These are phyloP conservation scores for Limosa lapponica DNA, from an alignment of 2,797 vertebrate genomes.

Conservation along the genomic window DNA sequence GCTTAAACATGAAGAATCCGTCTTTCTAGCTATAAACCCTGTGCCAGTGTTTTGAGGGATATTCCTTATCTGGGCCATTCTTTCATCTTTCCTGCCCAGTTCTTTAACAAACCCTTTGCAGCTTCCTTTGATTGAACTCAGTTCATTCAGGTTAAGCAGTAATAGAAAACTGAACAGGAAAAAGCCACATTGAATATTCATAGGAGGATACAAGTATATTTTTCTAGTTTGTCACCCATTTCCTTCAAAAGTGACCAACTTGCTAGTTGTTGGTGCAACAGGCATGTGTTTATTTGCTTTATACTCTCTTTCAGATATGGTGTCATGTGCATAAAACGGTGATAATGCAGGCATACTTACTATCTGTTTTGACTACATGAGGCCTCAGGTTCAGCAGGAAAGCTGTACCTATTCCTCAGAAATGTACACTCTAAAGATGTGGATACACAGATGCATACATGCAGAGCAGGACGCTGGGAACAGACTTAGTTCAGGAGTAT, in stretches of 20 bases:
- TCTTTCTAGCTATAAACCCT: neutral
- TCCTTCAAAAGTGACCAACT: neutral
- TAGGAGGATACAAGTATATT: neutral
- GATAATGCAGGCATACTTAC: neutral
- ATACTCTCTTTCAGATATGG: neutral
- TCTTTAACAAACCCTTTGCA: conserved; percentile 22
- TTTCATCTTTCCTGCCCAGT: conserved; percentile 34
- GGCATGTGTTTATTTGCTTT: neutral
- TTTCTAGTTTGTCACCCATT: conserved; percentile 11
- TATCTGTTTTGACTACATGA: neutral
- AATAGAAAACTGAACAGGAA: conserved; percentile 34
- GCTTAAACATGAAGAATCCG: neutral
- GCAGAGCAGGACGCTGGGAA: neutral
- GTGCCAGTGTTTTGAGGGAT: neutral
- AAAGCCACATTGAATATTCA: conserved; percentile 24
- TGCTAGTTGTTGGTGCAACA: neutral
- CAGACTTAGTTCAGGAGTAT: neutral
- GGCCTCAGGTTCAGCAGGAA: neutral
- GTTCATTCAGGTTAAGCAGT: conserved; percentile 3
- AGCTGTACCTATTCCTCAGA: neutral
- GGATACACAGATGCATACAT: neutral
- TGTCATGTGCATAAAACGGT: neutral
- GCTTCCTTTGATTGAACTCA: conserved; percentile 40
- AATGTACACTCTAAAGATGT: neutral
- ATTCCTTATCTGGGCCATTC: conserved; percentile 42